These are phyloP conservation scores for Ammodytes marinus DNA, from an alignment of 2,113 vertebrate species.

Conservation along the genomic window DNA sequence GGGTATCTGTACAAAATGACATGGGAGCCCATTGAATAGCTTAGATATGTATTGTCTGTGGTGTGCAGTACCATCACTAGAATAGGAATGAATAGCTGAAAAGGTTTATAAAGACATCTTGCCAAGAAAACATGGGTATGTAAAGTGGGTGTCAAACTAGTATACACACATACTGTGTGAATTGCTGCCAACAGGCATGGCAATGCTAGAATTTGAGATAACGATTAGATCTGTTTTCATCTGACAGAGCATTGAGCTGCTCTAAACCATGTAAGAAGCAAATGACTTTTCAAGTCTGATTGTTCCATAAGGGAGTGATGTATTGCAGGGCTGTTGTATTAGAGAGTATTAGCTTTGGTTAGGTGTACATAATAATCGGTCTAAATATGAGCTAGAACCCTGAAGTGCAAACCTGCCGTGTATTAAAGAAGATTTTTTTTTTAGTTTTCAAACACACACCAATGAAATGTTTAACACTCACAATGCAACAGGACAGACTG, in stretches of 20 bases:
- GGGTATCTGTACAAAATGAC: not conserved
- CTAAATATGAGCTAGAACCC: not conserved
- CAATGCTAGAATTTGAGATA: too few relatives aligned
- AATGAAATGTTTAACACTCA: not conserved
- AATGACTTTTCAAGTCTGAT: not conserved
- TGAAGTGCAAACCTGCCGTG: not conserved
- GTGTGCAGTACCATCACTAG: too few relatives aligned
- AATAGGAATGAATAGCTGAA: too few relatives aligned
- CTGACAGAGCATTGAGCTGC: not conserved
- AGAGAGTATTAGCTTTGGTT: not conserved
- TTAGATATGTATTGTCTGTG: not conserved
- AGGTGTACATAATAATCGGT: not conserved
- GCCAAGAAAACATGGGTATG: too few relatives aligned
- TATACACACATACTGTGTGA: too few relatives aligned
- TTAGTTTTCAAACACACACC: not conserved
- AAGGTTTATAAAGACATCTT: not conserved
- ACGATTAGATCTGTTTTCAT: not conserved
- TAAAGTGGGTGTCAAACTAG: too few relatives aligned
- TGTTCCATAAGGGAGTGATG: not conserved
- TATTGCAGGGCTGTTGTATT: too few relatives aligned
- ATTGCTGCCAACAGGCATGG: too few relatives aligned
- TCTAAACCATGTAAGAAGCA: not conserved
- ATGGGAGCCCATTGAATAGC: not conserved
- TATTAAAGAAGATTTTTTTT: not conserved
- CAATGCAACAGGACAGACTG: conserved; percentile 25